Percentiles rank a stretch among this genome's conserved stretches.
phyloP scores from a whole-genome alignment of 1,140 invertebrate genomes.

The Tetramorium parvispinum region DNA sequence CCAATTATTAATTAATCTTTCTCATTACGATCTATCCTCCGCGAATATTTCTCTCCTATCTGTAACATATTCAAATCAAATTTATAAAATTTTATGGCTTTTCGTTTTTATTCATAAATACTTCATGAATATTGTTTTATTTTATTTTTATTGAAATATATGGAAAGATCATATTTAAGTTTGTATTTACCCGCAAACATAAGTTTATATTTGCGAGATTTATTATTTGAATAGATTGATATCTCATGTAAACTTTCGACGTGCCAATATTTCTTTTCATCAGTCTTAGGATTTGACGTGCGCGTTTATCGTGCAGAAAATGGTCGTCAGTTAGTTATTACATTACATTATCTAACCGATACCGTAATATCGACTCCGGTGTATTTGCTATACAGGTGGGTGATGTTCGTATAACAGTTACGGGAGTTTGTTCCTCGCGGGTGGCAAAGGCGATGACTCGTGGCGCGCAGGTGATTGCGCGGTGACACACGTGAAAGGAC shows the following conservation, averaged over 20 bases:
- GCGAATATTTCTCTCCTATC: background rate
- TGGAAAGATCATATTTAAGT: background rate
- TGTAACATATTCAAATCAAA: background rate
- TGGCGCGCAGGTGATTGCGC: slow-evolving; percentile 53
- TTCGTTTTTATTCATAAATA: background rate
- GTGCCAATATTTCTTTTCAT: background rate
- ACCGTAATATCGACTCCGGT: slow-evolving; percentile 47
- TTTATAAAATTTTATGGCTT: background rate
- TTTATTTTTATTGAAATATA: background rate
- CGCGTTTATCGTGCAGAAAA: slow-evolving; percentile 10
- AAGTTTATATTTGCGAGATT: background rate
- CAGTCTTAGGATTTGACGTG: background rate
- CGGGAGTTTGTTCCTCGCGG: slow-evolving; percentile 35
- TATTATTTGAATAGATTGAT: background rate
- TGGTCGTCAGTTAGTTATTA: background rate
- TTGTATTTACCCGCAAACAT: background rate
- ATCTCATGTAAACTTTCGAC: background rate
- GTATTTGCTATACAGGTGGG: slow-evolving; percentile 41
- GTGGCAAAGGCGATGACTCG: slow-evolving; percentile 58
- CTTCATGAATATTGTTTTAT: background rate
- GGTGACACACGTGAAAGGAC: slow-evolving; percentile 55
- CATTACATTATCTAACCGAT: background rate
- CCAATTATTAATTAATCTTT: background rate
- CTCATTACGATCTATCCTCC: background rate
- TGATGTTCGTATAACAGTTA: slow-evolving; percentile 49